phyloP scores from a whole-genome alignment of 2,888 invertebrate species.

The Campaea margaritaria region DNA sequence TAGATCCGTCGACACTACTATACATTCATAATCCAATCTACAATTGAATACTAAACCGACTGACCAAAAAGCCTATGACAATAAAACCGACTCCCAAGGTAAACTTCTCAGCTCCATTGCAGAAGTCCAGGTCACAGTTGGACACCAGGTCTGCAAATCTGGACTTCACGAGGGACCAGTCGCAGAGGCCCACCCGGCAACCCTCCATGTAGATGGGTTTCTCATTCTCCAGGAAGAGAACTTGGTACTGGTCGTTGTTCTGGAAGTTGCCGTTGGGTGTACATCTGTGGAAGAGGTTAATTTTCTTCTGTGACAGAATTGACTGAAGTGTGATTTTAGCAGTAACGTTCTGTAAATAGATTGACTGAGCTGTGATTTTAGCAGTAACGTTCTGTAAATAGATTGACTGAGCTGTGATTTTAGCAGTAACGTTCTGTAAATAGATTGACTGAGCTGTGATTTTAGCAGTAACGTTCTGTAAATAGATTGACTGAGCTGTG shows the following conservation, averaged over 20 bases:
- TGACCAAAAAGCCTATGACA: conserved; percentile 38
- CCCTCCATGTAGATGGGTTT: conserved; percentile 87
- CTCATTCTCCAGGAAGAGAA: conserved; percentile 90
- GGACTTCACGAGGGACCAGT: conserved; percentile 88
- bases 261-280: conserved; percentile 76
- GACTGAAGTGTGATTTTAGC: no score
- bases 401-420: no score
- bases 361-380: no score
- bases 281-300: conserved; percentile 74
- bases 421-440: no score
- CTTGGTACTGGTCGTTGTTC: conserved; percentile 70
- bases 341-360: no score
- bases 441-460: no score
- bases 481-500: no score
- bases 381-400: no score
- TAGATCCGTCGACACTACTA: no score
- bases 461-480: no score
- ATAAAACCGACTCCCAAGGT: conserved; percentile 46
- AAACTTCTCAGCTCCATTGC: conserved; percentile 65
- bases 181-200: conserved; percentile 91
- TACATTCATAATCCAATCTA: no score
- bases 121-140: conserved; percentile 85
- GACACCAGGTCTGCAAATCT: conserved; percentile 83
- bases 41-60: conserved; percentile 23
- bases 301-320: no score